Percentiles rank a stretch among this genome's conserved stretches.
These are phyloP conservation scores for Anser cygnoides DNA, from an alignment of 2,113 vertebrate genomes.

Conservation along the genomic window DNA sequence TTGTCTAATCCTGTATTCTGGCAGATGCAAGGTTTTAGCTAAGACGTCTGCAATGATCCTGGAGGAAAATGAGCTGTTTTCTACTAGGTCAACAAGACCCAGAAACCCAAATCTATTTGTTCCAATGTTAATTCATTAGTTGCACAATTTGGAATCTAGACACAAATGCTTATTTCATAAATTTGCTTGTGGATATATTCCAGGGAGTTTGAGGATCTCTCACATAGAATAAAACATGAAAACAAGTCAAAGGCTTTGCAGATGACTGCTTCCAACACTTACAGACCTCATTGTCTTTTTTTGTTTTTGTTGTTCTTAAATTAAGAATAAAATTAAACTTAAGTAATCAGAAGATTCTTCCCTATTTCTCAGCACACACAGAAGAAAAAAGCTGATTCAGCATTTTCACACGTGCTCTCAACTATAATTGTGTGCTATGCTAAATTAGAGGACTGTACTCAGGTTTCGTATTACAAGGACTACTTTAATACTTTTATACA, in stretches of 20 bases:
- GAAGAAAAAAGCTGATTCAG: conserved; percentile 52
- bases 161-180: neutral
- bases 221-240: neutral
- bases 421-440: conserved; percentile 8
- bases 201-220: neutral
- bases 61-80: conserved; percentile 13
- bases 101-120: conserved; percentile 5
- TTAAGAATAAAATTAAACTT: conserved; percentile 10
- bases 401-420: conserved; percentile 61
- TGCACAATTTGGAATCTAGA: neutral
- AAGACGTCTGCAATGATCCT: conserved; percentile 30
- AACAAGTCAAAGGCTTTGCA: neutral
- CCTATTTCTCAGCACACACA: neutral
- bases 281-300: neutral
- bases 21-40: conserved; percentile 42
- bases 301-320: neutral
- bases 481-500: conserved; percentile 40
- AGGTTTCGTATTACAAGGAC: conserved; percentile 52
- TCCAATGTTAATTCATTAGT: neutral
- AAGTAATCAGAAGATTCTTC: neutral
- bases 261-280: neutral
- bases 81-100: neutral
- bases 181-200: neutral
- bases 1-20: conserved; percentile 66
- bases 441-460: conserved; percentile 56